phyloP scores from a whole-genome alignment of 1,140 invertebrate genomes.

The Rhopalosiphum padi region DNA sequence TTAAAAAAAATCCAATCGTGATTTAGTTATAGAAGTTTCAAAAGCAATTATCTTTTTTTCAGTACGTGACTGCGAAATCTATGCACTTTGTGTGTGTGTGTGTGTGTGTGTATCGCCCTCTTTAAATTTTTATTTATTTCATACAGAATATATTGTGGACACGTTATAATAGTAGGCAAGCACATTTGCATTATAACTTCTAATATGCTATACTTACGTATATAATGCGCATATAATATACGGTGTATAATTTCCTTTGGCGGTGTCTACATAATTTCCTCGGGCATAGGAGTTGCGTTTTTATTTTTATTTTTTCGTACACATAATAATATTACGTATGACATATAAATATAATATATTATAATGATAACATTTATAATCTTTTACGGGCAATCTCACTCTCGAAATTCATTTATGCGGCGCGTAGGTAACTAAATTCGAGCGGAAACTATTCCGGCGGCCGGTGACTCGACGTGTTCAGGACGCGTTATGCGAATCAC shows the following conservation, averaged over 20 bases:
- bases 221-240: too few relatives aligned
- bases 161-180: neutral
- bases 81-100: neutral
- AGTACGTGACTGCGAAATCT: neutral
- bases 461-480: neutral
- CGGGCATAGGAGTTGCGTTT: neutral
- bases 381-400: neutral
- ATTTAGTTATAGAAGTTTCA: conserved; percentile 18
- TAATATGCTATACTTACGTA: neutral
- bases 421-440: neutral
- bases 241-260: neutral
- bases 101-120: neutral
- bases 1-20: neutral
- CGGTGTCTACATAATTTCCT: neutral
- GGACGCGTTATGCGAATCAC: conserved; percentile 29
- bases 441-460: conserved; percentile 31
- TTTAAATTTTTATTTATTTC: neutral
- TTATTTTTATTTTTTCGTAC: neutral
- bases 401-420: conserved; percentile 13
- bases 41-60: neutral
- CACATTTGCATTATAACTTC: neutral
- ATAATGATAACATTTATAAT: neutral
- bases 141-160: neutral
- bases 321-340: neutral
- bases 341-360: neutral